Percentiles rank a stretch among this genome's conserved stretches.
phyloP scores from a whole-genome alignment of 1,140 invertebrate species.

The Ptiloglossa arizonensis region DNA sequence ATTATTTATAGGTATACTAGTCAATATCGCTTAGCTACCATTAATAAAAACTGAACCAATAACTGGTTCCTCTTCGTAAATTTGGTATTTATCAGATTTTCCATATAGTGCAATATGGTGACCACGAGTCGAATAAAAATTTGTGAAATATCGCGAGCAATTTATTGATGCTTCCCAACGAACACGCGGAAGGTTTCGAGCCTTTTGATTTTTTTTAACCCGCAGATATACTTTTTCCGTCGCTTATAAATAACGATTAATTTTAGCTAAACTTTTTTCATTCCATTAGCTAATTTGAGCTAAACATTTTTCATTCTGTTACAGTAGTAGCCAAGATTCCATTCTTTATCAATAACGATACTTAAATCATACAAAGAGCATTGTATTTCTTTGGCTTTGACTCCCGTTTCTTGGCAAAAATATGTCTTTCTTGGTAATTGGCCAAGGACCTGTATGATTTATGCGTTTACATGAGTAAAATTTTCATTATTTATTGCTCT shows the following conservation, averaged over 20 bases:
- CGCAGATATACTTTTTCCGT: too few relatives aligned
- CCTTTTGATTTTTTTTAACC: too few relatives aligned
- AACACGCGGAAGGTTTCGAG: not conserved
- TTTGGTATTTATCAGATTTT: constrained; percentile 55
- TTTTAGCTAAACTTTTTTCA: too few relatives aligned
- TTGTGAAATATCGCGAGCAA: constrained; percentile 31
- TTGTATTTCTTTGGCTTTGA: not conserved
- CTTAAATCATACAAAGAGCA: not conserved
- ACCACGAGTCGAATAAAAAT: constrained; percentile 46
- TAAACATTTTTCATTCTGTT: too few relatives aligned
- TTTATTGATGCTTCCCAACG: constrained; percentile 39
- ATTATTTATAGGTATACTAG: constrained; percentile 19
- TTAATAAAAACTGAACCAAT: constrained; percentile 51
- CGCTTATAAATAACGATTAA: too few relatives aligned
- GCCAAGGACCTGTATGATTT: constrained; percentile 22
- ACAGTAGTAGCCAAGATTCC: too few relatives aligned
- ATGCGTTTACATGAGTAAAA: not conserved
- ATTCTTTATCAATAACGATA: not conserved
- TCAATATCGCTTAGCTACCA: not conserved
- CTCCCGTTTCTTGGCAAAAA: not conserved
- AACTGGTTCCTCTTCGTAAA: constrained; percentile 41
- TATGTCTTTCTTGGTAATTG: constrained; percentile 27
- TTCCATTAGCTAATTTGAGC: too few relatives aligned
- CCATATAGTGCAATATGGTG: constrained; percentile 18
- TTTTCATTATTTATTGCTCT: constrained; percentile 12